Base-by-base conservation (phyloP, 92 coral and sea anemone species). In the Diadumene lineata region DNA sequence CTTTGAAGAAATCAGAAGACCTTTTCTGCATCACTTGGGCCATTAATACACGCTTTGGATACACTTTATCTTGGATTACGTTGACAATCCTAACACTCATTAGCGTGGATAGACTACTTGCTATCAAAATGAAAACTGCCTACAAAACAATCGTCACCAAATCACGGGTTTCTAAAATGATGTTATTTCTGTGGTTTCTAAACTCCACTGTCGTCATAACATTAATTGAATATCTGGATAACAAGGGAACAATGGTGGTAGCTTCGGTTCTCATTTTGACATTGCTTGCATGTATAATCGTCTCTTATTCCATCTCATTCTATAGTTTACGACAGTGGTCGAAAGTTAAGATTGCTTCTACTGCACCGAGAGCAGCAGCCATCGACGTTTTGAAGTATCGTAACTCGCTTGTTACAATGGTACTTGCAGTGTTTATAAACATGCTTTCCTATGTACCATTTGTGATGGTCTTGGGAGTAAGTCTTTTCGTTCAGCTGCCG, bases 91-190 rank as follows among this genome's bases (percentile, higher is more conserved):
- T 50, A 16, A 33, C 48, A 17, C 22, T 31, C 6, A 70, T 70
- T 33, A 57, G 62, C 53, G 25, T 70, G 17, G 75, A 70, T 43
- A 61, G 75, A 1, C 32, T 70, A 31, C 34, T 70, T 13, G 75
- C 75, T 9, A 51, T 70, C 34, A 2, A 13, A 23, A 70, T 44
- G 21, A 27, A 4, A 11, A 11, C 22, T 7, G 27, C 38, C 19
- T 70, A 70, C 48, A 70, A 21, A 46, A 0, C 1, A 13, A 27
- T 70, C 13, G 64, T 70, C 0, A 70, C 75, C 15, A 70, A 53
- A 34, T 18, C 23, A 50, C 26, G 75, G 0, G 57, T 31, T 0
- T 11, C 30, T 1, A 51, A 30, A 0, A 13, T 57, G 4, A 34
- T 70, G 17, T 0, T 18, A 0, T 53, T 70, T 18, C n/a, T 34